phyloP scores from a whole-genome alignment of 1,140 invertebrate genomes.

The Listronotus oregonensis region DNA sequence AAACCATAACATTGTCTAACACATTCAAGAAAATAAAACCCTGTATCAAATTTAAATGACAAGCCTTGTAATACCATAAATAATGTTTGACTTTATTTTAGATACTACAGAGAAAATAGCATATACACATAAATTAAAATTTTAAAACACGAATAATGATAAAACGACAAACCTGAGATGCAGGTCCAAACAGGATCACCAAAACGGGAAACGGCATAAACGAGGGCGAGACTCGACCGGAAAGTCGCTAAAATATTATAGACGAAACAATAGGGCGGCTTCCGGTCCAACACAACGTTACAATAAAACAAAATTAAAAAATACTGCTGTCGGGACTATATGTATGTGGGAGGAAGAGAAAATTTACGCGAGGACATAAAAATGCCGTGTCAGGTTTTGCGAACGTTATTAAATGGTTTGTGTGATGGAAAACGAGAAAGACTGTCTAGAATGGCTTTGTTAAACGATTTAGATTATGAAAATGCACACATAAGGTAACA shows the following conservation, averaged over 20 bases:
- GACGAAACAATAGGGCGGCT: conserved; percentile 38
- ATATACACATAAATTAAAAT: not conserved
- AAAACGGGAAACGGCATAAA: conserved; percentile 29
- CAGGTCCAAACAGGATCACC: not conserved
- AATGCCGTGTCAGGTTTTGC: conserved; percentile 37
- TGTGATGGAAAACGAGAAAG: conserved; percentile 37
- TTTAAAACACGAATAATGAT: not conserved
- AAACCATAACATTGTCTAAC: too few species aligned
- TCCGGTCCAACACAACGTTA: conserved; percentile 39
- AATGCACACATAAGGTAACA: conserved; percentile 15
- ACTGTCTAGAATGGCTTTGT: conserved; percentile 31
- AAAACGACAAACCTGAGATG: not conserved
- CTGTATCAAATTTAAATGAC: too few species aligned
- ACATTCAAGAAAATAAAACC: too few species aligned
- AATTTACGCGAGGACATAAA: conserved; percentile 39
- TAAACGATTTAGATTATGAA: conserved; percentile 30
- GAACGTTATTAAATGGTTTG: conserved; percentile 42
- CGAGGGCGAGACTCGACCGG: conserved; percentile 33
- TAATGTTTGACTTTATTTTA: too few species aligned
- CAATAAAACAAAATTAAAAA: conserved; percentile 42
- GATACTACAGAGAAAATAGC: not conserved
- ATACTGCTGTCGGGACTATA: conserved; percentile 24
- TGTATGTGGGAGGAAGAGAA: conserved; percentile 19
- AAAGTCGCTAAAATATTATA: conserved; percentile 40
- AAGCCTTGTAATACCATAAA: too few species aligned